Base-by-base conservation (phyloP, 2,888 invertebrate species). In the Hydraecia micacea region DNA sequence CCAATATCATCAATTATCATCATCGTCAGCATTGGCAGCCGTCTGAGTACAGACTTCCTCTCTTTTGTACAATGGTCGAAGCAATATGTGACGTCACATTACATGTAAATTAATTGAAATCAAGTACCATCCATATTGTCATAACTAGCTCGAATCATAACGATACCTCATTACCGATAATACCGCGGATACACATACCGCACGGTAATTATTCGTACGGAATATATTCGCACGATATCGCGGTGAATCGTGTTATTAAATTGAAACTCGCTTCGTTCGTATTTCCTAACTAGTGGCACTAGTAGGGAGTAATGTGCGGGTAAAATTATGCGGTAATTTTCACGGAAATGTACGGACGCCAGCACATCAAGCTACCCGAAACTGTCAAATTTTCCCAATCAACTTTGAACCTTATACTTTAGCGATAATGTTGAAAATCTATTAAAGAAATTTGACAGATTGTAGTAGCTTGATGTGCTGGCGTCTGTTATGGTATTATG, bases 181-280 rank as follows among this genome's bases (percentile, higher is more conserved):
- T 25, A 68, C 52, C 82, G 62, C 67, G 46, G 46, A 73, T 68
- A 36, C 46, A 46, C 5, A 73, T 65, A 75, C 75, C 66, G n/a
- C 52, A 66, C 69, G 46, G 32, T 83, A 82, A 86, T 84, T 82
- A 86, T 67, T 70, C 58, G 42, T 25, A 60, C n/a, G 66, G 52
- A 75, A 86, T 79, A 15, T 67, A 60, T 75, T 73, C 73, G 67
- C 42, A 55, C 67, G 70, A 75, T 70, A 75, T 70, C 62, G 42
- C 15, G 46, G 69, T n/a, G 72, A 75, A 86, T 67, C 32, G 13
- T 52, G 72, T 58, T 73, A 86, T 73, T 75, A 82, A 77, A 75
- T n/a, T 8, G 63, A 72, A 83, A 70, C 49, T 18, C 7, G 58
- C 5, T 18, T 32, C 49, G 36, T 82, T 73, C 66, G 75, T 77